These are phyloP conservation scores for Apostichopus japonicus DNA, from an alignment of 35 echinoderm and acorn worm species.

Conservation along the genomic window DNA sequence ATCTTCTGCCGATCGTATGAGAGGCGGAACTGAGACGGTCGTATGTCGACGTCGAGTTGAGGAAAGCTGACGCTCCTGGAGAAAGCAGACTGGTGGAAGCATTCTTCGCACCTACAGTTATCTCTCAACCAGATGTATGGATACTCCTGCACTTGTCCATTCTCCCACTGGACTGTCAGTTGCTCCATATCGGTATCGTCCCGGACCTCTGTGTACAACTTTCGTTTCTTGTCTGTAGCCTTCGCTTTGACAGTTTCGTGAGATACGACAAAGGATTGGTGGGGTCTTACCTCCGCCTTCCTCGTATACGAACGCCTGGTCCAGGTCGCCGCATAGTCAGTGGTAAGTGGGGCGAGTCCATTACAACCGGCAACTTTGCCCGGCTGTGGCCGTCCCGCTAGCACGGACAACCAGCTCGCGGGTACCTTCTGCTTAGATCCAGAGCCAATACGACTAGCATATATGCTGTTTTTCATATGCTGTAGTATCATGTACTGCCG, in stretches of 20 bases:
- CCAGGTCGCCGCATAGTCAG: not conserved
- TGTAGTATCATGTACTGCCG: conserved; percentile 31
- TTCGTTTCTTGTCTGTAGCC: not conserved
- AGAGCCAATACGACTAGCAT: conserved; percentile 36
- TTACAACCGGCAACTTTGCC: not conserved
- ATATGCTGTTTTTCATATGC: conserved; percentile 34
- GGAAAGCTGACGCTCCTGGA: conserved; percentile 66
- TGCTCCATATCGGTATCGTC: not conserved
- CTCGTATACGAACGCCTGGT: conserved; percentile 3
- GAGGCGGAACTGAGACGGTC: conserved; percentile 37
- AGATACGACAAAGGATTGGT: conserved; percentile 23
- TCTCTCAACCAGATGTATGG: conserved; percentile 91
- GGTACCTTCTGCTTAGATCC: conserved; percentile 15
- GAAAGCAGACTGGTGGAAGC: conserved; percentile 61
- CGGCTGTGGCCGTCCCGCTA: too few relatives aligned
- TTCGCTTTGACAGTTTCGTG: conserved; percentile 16
- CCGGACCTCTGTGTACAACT: not conserved
- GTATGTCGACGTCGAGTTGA: conserved; percentile 65
- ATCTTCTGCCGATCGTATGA: conserved; percentile 52
- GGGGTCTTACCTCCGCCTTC: not conserved
- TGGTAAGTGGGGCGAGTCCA: not conserved
- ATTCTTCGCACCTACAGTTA: conserved; percentile 79
- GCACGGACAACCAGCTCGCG: not conserved
- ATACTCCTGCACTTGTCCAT: conserved; percentile 61
- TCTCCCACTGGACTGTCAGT: conserved; percentile 60